Evolutionary conservation across 2,113 vertebrate genomes (phyloP).

Genomic region (Leptobrachium leishanense): DNA sequence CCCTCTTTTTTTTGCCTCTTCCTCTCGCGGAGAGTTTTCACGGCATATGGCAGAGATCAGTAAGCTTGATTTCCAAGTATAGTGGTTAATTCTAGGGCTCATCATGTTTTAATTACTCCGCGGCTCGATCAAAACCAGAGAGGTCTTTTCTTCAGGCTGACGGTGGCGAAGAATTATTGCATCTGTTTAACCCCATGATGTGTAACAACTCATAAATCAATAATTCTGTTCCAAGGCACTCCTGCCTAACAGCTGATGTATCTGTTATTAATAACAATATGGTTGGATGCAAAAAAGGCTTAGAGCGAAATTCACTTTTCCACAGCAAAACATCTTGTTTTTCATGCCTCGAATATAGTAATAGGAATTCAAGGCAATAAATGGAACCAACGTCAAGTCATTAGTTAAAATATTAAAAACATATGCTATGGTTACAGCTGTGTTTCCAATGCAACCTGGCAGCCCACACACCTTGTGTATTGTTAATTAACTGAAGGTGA

Average conservation of each 20-base stretch:
- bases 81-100: slow-evolving; percentile 42
- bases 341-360: slow-evolving; percentile 39
- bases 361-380: slow-evolving; percentile 29
- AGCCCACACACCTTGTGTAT: slow-evolving; percentile 45
- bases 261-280: slow-evolving; percentile 50
- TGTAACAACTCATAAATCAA: slow-evolving; percentile 48
- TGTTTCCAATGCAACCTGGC: slow-evolving; percentile 38
- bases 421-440: slow-evolving; percentile 40
- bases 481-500: slow-evolving; percentile 49
- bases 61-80: slow-evolving; percentile 24
- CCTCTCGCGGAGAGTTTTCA: neutral
- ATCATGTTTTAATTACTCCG: slow-evolving; percentile 48
- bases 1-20: neutral
- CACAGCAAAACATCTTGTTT: slow-evolving; percentile 31
- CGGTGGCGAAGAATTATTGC: slow-evolving; percentile 44
- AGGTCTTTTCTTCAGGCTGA: slow-evolving; percentile 44
- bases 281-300: slow-evolving; percentile 39
- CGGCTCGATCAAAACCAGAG: slow-evolving; percentile 40
- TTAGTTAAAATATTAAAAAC: slow-evolving; percentile 49
- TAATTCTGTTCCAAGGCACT: slow-evolving; percentile 45
- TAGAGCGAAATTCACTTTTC: slow-evolving; percentile 34
- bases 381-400: slow-evolving; percentile 40
- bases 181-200: slow-evolving; percentile 50
- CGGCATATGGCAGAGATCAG: slow-evolving; percentile 41
- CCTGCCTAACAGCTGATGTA: slow-evolving; percentile 46